Evolutionary conservation across 1,140 invertebrate genomes (phyloP).

Genomic region (Solen grandis): DNA sequence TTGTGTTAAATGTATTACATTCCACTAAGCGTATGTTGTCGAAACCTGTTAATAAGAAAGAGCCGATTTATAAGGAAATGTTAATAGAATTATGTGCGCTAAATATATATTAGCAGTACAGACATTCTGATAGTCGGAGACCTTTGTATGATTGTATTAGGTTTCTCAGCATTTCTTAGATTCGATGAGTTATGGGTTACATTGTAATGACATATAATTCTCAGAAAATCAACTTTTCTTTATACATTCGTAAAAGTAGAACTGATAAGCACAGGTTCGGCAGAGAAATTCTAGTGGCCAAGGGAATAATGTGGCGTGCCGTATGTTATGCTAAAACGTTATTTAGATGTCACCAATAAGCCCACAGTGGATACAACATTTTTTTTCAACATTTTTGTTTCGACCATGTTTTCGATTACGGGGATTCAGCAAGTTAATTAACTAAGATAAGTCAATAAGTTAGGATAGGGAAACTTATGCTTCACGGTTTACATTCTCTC

Average conservation of each 20-base stretch:
- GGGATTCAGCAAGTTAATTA: background rate
- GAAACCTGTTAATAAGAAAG: slow-evolving; percentile 2
- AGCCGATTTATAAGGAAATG: slow-evolving; percentile 8
- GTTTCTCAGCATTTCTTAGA: slow-evolving; percentile 42
- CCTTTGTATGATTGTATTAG: slow-evolving; percentile 35
- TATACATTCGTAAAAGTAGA: slow-evolving; percentile 44
- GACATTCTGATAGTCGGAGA: slow-evolving; percentile 46
- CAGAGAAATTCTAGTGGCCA: slow-evolving; percentile 8
- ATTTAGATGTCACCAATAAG: background rate
- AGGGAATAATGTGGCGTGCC: slow-evolving; percentile 46
- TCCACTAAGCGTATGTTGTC: background rate
- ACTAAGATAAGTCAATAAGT: slow-evolving; percentile 25
- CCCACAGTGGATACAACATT: background rate
- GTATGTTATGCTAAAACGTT: slow-evolving; percentile 18
- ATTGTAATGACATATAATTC: slow-evolving; percentile 34
- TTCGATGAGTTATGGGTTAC: slow-evolving; percentile 40
- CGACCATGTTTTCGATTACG: slow-evolving; percentile 22
- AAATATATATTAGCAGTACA: background rate
- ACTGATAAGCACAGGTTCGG: slow-evolving; percentile 49
- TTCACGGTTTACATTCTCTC: slow-evolving; percentile 49
- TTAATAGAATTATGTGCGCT: slow-evolving; percentile 28
- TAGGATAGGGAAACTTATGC: slow-evolving; percentile 3
- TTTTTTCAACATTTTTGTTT: too few relatives aligned
- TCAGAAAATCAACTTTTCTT: slow-evolving; percentile 23
- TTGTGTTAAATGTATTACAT: slow-evolving; percentile 18